These are phyloP conservation scores for Arrhopalites spinosus DNA, from an alignment of 2,888 invertebrate species.

Conservation along the genomic window DNA sequence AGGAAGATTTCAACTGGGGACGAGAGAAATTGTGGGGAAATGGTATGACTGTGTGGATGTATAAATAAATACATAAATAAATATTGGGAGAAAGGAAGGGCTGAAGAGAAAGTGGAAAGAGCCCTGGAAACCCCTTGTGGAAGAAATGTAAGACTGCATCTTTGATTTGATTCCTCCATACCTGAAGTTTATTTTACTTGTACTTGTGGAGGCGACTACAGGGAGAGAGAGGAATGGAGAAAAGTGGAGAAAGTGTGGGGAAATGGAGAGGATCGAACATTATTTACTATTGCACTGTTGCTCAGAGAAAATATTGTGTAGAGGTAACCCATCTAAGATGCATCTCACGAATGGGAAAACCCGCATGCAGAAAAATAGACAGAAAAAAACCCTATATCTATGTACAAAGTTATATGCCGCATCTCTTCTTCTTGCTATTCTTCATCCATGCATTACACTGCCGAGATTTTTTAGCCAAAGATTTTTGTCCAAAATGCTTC, in stretches of 20 bases:
- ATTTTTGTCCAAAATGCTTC: neutral
- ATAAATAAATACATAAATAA: slow-evolving; percentile 3
- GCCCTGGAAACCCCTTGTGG: too few species aligned
- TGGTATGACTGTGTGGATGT: neutral
- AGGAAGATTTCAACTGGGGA: too few species aligned
- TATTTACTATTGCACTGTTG: too few species aligned
- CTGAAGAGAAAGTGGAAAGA: too few species aligned
- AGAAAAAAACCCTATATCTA: too few species aligned
- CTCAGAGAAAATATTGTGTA: too few species aligned
- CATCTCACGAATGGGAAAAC: slow-evolving; percentile 21
- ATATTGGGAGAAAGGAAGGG: neutral
- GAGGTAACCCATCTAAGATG: slow-evolving; percentile 11
- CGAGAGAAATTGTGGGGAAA: too few species aligned
- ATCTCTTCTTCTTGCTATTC: neutral
- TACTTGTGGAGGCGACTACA: too few species aligned
- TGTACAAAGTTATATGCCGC: neutral
- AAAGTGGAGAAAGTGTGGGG: neutral
- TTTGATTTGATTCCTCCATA: neutral
- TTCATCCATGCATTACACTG: slow-evolving; percentile 6
- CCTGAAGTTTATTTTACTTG: slow-evolving; percentile 2
- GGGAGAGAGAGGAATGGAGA: neutral
- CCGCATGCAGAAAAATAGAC: neutral
- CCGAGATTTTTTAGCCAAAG: slow-evolving; percentile 1
- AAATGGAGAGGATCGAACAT: neutral
- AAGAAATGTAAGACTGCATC: too few species aligned